Base-by-base conservation (phyloP, 1,140 invertebrate genomes). In the Adoxophyes honmai region DNA sequence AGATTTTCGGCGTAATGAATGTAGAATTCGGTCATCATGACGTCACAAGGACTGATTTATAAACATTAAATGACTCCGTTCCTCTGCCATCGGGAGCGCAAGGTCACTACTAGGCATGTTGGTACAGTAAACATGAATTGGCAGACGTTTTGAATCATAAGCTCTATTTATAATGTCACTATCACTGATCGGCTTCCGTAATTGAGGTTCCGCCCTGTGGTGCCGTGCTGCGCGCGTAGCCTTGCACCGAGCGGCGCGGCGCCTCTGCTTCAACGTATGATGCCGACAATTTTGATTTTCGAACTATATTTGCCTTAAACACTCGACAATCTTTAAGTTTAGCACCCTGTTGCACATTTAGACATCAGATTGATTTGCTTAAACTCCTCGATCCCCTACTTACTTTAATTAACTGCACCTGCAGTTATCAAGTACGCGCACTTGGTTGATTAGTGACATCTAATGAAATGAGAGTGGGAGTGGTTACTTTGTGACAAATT, bases 41-140 rank as follows among this genome's bases (percentile, higher is more conserved):
- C 84, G 84, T 87, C 84, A 87, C 64, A 52, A 81, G 71, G 65
- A 78, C 70, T 75, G 81, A 85, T 76, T 85, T 85, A 83, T 81
- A 83, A 80, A 84, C 81, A 79, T 48, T 76, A 78, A 83, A 80
- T 73, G 66, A 78, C 68, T 75, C 75, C 71, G 75, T 76, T 81
- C 73, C 71, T 84, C 81, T 71, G 66, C 64, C 73, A 57, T 75
- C 69, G 68, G 68, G 64, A 79, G 57, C 59, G 72, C 81, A 85
- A 87, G 84, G 84, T 82, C 84, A 81, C 71, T 69, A 73, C 60
- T 72, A 72, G 70, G 66, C 66, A 73, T 60, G 60, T 71, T 74
- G 65, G 69, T 68, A 55, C 72, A 75, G 68, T 81, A 80, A 84
- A 83, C 73, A 78, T 76, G 69, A 58, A 76, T 83, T 76, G 76